Evolutionary conservation across 1,140 invertebrate species (phyloP).

Genomic region (Aphidius gifuensis): DNA sequence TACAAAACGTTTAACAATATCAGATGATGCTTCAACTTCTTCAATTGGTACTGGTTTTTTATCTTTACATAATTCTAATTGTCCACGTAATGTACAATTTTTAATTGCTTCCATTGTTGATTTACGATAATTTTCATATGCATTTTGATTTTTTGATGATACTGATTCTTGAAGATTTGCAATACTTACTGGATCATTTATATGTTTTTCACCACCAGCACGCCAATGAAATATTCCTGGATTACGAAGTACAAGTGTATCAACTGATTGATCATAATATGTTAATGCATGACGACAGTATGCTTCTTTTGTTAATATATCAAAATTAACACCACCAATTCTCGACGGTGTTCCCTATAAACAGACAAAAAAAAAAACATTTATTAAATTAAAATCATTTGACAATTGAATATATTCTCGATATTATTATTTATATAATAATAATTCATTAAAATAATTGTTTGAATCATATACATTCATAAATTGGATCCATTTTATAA

Average conservation of each 20-base stretch:
- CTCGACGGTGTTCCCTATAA: constrained; percentile 84
- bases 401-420: not conserved
- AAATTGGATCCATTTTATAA: constrained; percentile 44
- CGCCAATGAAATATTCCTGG: constrained; percentile 96
- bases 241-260: constrained; percentile 83
- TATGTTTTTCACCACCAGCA: constrained; percentile 94
- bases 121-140: constrained; percentile 87
- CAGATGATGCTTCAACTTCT: constrained; percentile 88
- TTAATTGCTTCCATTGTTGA: constrained; percentile 83
- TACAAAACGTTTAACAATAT: constrained; percentile 90
- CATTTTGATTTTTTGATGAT: constrained; percentile 71
- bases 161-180: constrained; percentile 93
- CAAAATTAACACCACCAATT: constrained; percentile 90
- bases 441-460: constrained; percentile 29
- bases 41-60: constrained; percentile 76
- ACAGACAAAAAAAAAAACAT: not conserved
- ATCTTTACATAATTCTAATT: constrained; percentile 78
- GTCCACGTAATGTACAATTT: constrained; percentile 88
- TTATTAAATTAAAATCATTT: not conserved
- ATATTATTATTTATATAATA: not conserved
- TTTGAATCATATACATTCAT: constrained; percentile 37
- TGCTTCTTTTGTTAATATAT: constrained; percentile 85
- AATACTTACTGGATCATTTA: constrained; percentile 93
- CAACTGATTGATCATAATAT: constrained; percentile 68
- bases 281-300: constrained; percentile 80